Evolutionary conservation across 2,888 invertebrate genomes (phyloP), one percentile per base, ranked within the genome.

Genomic region (Dermolepida albohirtum): DNA sequence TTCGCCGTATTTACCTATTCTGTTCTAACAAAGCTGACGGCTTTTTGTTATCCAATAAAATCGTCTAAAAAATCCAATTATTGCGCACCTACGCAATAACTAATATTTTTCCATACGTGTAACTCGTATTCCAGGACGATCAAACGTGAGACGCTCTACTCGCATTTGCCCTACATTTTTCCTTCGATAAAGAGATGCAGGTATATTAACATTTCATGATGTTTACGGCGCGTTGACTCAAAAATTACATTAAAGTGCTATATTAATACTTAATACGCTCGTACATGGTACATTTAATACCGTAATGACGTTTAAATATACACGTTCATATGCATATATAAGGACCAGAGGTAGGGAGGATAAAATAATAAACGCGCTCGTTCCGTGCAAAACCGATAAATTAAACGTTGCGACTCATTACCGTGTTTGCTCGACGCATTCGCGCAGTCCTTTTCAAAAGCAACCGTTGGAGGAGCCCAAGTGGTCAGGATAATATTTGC

Each of bases 381-480:
- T 59, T 59, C 47, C 47, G 59, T 29, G 44, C 16, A 34, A 62
- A 62, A 47, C 59, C 59, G 59, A 62, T 62, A 62, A 62, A 62
- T 62, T 62, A 62, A 62, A 62, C 59, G 59, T 47, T 62, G 47
- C 34, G 5, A 62, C 59, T 62, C 59, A 49, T 62, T 47, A 62
- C 47, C 40, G 34, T 22, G 41, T 57, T 27, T 57, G 43, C 16
- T 43, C 49, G 22, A 57, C 57, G 43, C 22, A 22, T 43, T 43
- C 43, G 43, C 27, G 44, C 22, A 43, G n/a, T 41, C 41, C 17
- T 41, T 41, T 55, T 27, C 43, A 43, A 43, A 34, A 10, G 34
- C 34, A 34, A 34, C 34, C 22, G 22, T 22, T 34, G 34, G 34
- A 8, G 34, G 6, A 34, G 34, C 34, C 34, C 34, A 34, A 34